Base-by-base conservation (phyloP, 2,113 vertebrate genomes). In the Numenius arquata region DNA sequence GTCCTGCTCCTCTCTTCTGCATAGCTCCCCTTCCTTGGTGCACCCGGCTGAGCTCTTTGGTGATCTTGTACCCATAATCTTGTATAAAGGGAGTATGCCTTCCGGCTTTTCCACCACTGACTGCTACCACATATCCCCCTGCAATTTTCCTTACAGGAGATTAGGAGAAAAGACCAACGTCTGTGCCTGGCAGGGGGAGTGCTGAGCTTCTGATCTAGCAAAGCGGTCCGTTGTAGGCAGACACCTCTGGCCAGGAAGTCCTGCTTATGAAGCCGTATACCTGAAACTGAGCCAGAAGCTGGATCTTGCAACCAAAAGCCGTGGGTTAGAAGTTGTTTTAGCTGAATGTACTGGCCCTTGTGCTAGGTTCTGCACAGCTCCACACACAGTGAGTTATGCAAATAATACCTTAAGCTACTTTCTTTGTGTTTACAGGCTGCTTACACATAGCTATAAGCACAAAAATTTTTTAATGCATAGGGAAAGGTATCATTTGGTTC, bases 311-410 rank as follows among this genome's bases (percentile, higher is more conserved):
- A 30, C 14, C 30, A 23, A 68, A 81, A 45, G 4, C 47, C 34
- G 19, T 22, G 41, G 16, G 34, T 47, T 26, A 38, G 43, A 47
- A 84, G 27, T 11, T 68, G 30, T 32, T 67, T 62, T 45, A 78
- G 66, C 23, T 78, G 85, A 79, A 16, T 41, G 18, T 25, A 29
- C 26, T 48, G 47, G 29, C 26, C 0, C 0, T 17, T 52, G 47
- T 52, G 58, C 34, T 20, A 66, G n/a, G 47, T 47, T 20, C 41
- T 80, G 52, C 58, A 52, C 52, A 78, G 32, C 40, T 66, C 21
- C 52, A 45, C 34, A 27, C 20, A 36, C 12, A 29, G 7, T 0
- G 0, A 75, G 22, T 75, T 21, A 16, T 6, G 13, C 12, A 80
- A 80, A 34, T 23, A 78, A 45, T 19, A 19, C 20, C 40, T 74